Evolutionary conservation across 2,888 invertebrate genomes (phyloP), one percentile per base, ranked within the genome.

Genomic region (Habroteleia sp.): DNA sequence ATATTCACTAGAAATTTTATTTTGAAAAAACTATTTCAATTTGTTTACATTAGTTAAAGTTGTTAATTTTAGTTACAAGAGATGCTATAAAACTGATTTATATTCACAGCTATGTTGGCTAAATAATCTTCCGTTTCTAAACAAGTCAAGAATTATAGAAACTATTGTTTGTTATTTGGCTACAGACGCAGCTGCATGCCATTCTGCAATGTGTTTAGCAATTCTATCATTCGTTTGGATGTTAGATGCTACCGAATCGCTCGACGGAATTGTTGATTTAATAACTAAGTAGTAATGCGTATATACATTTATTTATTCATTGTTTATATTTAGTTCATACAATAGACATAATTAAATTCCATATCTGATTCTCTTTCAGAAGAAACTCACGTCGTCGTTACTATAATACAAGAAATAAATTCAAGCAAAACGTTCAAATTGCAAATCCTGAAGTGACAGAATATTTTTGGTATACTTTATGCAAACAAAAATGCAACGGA

Each of bases 221-320:
- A 27, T 88, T 6, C 77, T 88, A 3, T 83, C 87, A 0, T 87
- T 88, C 16, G 78, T 87, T 0, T 88, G 88, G 88, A 88, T 88
- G 88, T 54, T 88, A 31, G 88, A 88, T 20, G 88, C 88, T 0
- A 88, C 88, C 0, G 88, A 88, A 73, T 83, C 84, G 0, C 71
- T 88, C 23, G 87, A 88, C 39, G 81, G 85, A 0, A 81, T 88
- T 20, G 72, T 85, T 54, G 87, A 88, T 11, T 76, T 79, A 39
- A 83, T 86, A 84, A 74, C 80, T 79, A 85, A 86, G 82, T 83
- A 86, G 81, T 83, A 78, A 80, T 71, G 58, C 44, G 52, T 74
- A 56, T 2, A 7, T 6, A 13, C 41, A 35, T 25, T 44, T 39
- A 39, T 20, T 14, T 13, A 41, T 3, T 8, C 11, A 27, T 25